These are phyloP conservation scores for Nannobrachium achirus DNA, from an alignment of 2,113 vertebrate genomes.

Conservation along the genomic window DNA sequence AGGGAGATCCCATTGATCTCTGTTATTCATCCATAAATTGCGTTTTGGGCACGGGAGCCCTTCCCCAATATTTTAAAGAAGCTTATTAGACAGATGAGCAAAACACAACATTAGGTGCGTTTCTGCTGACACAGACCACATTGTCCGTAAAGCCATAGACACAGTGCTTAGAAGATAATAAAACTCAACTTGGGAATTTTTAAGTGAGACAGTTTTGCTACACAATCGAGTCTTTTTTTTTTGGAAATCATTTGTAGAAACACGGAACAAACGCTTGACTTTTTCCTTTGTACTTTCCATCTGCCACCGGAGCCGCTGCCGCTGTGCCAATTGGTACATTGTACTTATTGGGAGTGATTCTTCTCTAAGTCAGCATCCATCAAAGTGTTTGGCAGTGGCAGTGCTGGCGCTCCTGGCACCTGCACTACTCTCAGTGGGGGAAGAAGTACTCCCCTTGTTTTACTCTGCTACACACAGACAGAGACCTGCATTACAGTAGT, in stretches of 20 bases:
- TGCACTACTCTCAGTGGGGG: not conserved
- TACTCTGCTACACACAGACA: too few relatives aligned
- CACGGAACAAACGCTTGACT: conserved; percentile 17
- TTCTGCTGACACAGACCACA: conserved; percentile 10
- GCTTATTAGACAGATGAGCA: conserved; percentile 17
- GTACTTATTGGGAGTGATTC: conserved; percentile 75
- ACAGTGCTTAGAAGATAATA: not conserved
- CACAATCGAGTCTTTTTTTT: not conserved
- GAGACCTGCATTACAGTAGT: too few relatives aligned
- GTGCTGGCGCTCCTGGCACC: conserved; percentile 56
- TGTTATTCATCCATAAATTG: conserved; percentile 45
- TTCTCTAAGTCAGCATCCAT: conserved; percentile 73
- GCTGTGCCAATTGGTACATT: conserved; percentile 55
- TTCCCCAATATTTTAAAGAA: conserved; percentile 21
- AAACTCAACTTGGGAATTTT: not conserved
- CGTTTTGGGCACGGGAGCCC: conserved; percentile 35
- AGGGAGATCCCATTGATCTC: conserved; percentile 46
- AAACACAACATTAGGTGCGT: not conserved
- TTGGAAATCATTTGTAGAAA: conserved; percentile 19
- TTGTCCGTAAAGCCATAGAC: not conserved
- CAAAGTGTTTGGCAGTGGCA: conserved; percentile 65
- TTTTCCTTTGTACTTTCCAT: conserved; percentile 33
- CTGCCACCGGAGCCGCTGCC: conserved; percentile 21
- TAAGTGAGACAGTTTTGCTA: not conserved
- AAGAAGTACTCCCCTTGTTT: too few relatives aligned